Percentiles rank a stretch among this genome's conserved stretches.
Conservation (phyloP, 2,113 vertebrate species). For the Vicugna pacos region DNA sequence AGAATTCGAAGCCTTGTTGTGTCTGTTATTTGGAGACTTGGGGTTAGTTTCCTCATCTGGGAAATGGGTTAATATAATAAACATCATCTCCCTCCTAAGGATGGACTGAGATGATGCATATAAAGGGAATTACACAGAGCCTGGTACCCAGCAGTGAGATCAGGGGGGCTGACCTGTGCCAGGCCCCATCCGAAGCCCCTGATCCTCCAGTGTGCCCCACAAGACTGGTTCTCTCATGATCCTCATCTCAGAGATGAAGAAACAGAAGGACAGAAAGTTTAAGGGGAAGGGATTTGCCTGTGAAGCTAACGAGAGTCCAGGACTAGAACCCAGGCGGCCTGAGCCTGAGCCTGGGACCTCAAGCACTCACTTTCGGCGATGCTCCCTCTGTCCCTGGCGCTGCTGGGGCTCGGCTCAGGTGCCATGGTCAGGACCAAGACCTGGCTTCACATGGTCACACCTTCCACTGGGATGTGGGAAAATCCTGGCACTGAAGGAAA, state of each 20-base stretch:
- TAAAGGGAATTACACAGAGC: not conserved
- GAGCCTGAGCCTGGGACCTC: not conserved
- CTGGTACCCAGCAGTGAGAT: not conserved
- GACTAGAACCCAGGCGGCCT: not conserved
- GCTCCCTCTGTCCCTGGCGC: not conserved
- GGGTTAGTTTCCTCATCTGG: not conserved
- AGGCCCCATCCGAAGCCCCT: not conserved
- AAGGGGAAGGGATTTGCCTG: not conserved
- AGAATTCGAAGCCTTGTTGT: not conserved
- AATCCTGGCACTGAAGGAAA: not conserved
- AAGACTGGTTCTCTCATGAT: not conserved
- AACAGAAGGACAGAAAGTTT: not conserved
- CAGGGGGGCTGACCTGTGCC: not conserved
- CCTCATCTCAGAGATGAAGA: not conserved
- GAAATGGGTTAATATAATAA: not conserved
- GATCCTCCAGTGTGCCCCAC: not conserved
- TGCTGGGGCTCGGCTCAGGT: not conserved
- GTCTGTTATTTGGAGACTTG: not conserved
- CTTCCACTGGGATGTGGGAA: not conserved
- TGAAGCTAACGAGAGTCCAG: rapidly evolving
- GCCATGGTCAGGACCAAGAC: not conserved
- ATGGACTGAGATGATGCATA: not conserved
- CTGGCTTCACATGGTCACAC: not conserved
- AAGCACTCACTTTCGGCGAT: rapidly evolving
- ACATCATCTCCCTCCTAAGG: not conserved